A percentile compares a stretch with the other conserved stretches of the same genome.
phyloP scores from a whole-genome alignment of 2,888 invertebrate genomes.

The Argyresthia albistria region DNA sequence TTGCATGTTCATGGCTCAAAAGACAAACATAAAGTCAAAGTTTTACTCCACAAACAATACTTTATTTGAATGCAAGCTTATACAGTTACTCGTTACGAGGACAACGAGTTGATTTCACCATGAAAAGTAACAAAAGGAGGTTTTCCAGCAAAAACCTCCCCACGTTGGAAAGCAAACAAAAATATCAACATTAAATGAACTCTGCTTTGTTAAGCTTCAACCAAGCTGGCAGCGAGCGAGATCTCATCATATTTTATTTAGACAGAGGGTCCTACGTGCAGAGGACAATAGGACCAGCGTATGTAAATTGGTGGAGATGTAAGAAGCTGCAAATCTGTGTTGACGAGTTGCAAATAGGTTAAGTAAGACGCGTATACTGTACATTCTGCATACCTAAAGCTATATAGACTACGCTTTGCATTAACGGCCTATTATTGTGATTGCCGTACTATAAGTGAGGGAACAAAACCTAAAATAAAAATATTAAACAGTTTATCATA shows the following conservation, averaged over 20 bases:
- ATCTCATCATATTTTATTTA: conserved; percentile 4
- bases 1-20: not conserved
- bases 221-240: conserved; percentile 7
- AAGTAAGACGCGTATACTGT: no score
- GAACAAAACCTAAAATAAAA: no score
- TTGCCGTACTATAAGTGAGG: no score
- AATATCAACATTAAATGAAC: conserved; percentile 44
- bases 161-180: conserved; percentile 40
- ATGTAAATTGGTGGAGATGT: no score
- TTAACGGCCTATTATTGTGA: no score
- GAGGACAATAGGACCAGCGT: no score
- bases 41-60: conserved; percentile 2
- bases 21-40: conserved; percentile 3
- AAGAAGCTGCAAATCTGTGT: no score
- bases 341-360: no score
- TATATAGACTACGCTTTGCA: no score
- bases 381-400: no score
- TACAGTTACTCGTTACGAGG: conserved; percentile 4
- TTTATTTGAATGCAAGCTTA: conserved; percentile 3
- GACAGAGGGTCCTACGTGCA: not conserved
- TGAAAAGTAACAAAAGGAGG: conserved; percentile 34
- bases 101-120: conserved; percentile 31
- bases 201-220: conserved; percentile 20
- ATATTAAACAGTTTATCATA: no score
- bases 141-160: conserved; percentile 46